Evolutionary conservation across 2,797 vertebrate species (phyloP).

Genomic region (Brachyrhaphis roseni): DNA sequence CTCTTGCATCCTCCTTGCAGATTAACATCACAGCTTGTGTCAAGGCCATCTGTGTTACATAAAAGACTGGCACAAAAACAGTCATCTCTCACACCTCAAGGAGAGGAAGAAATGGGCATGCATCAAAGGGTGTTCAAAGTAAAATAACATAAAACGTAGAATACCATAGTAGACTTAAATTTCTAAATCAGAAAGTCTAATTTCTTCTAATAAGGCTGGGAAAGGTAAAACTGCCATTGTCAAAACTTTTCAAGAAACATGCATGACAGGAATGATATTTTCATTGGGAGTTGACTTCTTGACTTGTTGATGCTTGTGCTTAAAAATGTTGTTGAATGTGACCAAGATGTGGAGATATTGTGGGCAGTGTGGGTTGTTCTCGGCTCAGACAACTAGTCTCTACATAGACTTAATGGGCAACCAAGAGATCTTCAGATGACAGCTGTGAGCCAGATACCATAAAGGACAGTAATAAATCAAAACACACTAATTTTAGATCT

Average conservation of each 20-base stretch:
- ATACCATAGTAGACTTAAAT: slow-evolving; percentile 61
- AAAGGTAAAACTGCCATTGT: not conserved
- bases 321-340: slow-evolving; percentile 22
- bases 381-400: slow-evolving; percentile 8
- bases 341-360: slow-evolving; percentile 11
- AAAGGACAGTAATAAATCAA: slow-evolving; percentile 8
- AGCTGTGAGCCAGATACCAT: slow-evolving; percentile 16
- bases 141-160: slow-evolving; percentile 35
- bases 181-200: slow-evolving; percentile 47
- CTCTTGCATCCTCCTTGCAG: slow-evolving; percentile 55
- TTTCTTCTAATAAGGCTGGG: not conserved
- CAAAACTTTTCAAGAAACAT: slow-evolving; percentile 27
- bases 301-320: slow-evolving; percentile 26
- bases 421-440: not conserved
- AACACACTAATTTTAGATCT: not conserved
- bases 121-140: slow-evolving; percentile 23
- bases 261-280: slow-evolving; percentile 8
- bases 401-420: slow-evolving; percentile 5
- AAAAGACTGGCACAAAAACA: slow-evolving; percentile 58
- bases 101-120: slow-evolving; percentile 54
- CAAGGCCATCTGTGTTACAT: slow-evolving; percentile 71
- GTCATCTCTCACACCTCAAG: slow-evolving; percentile 9
- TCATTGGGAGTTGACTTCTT: not conserved
- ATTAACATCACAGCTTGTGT: slow-evolving; percentile 67
- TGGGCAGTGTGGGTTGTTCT: slow-evolving; percentile 6